Base-by-base conservation (phyloP, 2,888 invertebrate species). In the Machimus atricapillus region DNA sequence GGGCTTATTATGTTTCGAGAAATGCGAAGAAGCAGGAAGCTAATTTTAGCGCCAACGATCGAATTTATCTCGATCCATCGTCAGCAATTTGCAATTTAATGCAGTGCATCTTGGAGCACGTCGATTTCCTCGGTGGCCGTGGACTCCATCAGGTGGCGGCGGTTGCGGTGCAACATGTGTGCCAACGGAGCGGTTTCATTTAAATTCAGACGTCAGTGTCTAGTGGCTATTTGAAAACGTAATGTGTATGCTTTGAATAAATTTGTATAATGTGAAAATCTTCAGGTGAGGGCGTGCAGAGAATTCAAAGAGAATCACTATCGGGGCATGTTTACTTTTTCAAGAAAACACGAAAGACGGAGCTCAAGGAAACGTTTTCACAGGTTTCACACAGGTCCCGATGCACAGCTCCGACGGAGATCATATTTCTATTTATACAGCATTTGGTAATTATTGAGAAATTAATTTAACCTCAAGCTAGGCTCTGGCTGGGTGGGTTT, bases 241-340 rank as follows among this genome's bases (percentile, higher is more conserved):
- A 85, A 85, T 85, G 73, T 85, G 73, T 85, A 74, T 85, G 85
- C 74, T 85, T 27, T 73, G 85, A 85, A 85, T 85, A 85, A 85
- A 85, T 85, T 85, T 85, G 85, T 85, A 85, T 85, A 85, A 85
- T 85, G 85, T 85, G 73, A 8, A 85, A 85, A 52, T 74, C 73
- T 73, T 74, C 74, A 85, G 85, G 74, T 74, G 85, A 73, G 85
- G 85, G 74, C 85, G 85, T 85, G 74, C 31, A n/a, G 14, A 31
- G 73, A 73, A 73, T 85, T 23, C 52, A 37, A 82, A 52, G 52
- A 79, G 79, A 79, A 52, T 23, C 27, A 31, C 79, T 43, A 79
- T 31, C 79, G 14, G 52, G 31, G 52, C 79, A 46, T 79, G 79
- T 79, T 79, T 79, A 31, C 79, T 79, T 79, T 79, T 79, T 37